These are phyloP conservation scores for Naso thynnoides DNA, from an alignment of 2,797 vertebrate species.

Conservation along the genomic window DNA sequence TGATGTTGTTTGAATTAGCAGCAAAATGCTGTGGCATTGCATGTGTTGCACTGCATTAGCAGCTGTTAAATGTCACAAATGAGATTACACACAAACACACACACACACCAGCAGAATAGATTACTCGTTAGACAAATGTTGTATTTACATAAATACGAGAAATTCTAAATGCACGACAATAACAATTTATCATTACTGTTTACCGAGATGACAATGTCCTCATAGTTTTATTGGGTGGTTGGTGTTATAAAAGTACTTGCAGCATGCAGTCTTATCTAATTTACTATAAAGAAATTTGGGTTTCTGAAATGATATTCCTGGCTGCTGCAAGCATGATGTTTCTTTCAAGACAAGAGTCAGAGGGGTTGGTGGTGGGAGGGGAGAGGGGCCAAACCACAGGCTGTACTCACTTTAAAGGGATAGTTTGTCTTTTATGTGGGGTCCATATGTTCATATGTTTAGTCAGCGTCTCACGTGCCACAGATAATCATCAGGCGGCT, in stretches of 20 bases:
- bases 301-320: not conserved
- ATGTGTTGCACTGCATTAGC: slow-evolving; percentile 30
- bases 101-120: slow-evolving; percentile 1
- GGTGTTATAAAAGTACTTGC: no score
- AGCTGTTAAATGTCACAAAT: slow-evolving; percentile 39
- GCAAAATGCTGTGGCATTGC: slow-evolving; percentile 8
- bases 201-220: not conserved
- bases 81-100: not conserved
- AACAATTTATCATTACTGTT: slow-evolving; percentile 1
- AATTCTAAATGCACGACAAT: slow-evolving; percentile 7
- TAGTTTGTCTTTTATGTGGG: no score
- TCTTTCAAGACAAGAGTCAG: no score
- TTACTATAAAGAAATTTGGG: not conserved
- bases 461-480: no score
- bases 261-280: not conserved
- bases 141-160: not conserved
- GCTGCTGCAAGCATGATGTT: not conserved
- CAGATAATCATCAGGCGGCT: no score
- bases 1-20: slow-evolving; percentile 41
- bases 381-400: no score
- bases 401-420: no score
- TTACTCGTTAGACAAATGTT: not conserved
- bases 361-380: no score
- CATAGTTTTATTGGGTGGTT: not conserved
- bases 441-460: no score